Evolutionary conservation across 2,888 invertebrate genomes (phyloP).

Genomic region (Melipona bicolor): DNA sequence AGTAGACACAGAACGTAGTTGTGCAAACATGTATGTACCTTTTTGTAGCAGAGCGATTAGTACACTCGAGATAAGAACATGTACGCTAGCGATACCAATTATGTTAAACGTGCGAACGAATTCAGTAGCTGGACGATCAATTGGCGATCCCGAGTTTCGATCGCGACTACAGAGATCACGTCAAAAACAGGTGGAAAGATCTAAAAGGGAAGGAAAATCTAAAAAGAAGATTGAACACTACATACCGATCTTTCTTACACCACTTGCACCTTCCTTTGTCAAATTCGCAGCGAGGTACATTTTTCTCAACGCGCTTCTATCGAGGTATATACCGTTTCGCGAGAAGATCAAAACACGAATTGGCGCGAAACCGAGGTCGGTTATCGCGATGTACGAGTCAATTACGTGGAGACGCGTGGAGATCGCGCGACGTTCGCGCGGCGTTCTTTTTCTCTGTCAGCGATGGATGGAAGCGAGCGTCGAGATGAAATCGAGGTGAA

Average conservation of each 20-base stretch:
- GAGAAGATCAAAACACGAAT: neutral
- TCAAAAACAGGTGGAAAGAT: too few relatives aligned
- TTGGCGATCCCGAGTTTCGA: slow-evolving; percentile 2
- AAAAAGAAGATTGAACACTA: neutral
- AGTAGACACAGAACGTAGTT: slow-evolving; percentile 37
- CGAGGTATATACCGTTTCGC: neutral
- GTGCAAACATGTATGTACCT: slow-evolving; percentile 36
- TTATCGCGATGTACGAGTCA: slow-evolving; percentile 41
- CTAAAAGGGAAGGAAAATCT: too few relatives aligned
- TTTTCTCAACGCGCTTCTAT: neutral
- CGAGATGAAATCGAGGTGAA: neutral
- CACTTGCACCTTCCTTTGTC: neutral
- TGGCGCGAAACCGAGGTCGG: slow-evolving; percentile 9
- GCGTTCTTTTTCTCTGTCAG: neutral
- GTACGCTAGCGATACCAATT: slow-evolving; percentile 23
- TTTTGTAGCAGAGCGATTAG: slow-evolving; percentile 42
- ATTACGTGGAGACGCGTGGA: slow-evolving; percentile 27
- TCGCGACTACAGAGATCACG: neutral
- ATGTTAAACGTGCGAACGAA: neutral
- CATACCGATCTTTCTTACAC: neutral
- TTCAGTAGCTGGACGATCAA: neutral
- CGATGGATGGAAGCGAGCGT: neutral
- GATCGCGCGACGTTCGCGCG: slow-evolving; percentile 23
- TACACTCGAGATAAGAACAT: slow-evolving; percentile 13
- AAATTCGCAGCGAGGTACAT: neutral